Base-by-base conservation (phyloP, 2,888 invertebrate species). In the Thereva nobilitata region DNA sequence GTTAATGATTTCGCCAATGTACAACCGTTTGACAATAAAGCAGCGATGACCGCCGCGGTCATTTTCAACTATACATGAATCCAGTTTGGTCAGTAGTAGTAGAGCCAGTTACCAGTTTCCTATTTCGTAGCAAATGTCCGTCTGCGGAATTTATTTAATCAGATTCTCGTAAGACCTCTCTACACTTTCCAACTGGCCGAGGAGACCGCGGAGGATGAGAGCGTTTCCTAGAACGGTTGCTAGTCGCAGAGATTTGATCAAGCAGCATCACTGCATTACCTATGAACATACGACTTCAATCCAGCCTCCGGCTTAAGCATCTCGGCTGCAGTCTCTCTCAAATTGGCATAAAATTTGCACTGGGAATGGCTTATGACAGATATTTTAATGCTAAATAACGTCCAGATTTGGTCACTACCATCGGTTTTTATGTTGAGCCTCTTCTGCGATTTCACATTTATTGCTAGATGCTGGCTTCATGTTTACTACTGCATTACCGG, bases 51-150 rank as follows among this genome's bases (percentile, higher is more conserved):
- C 23, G n/a, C 41, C 50, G 50, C 61, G 50, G 23, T 23, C 23
- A 61, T 61, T 61, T 61, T 61, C 50, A 61, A 61, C 50, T 61
- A 61, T 50, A 23, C 23, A 61, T 61, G 61, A 49, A 61, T 50
- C 34, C 45, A 7, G 44, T 37, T 23, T 23, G 34, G 12, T 34
- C 41, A 50, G 50, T 8, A 9, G 50, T 8, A 9, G 4, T 12
- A 23, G n/a, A n/a, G 50, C 35, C 44, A 64, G 64, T 45, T 35
- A 37, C 64, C 35, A 50, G 64, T 64, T 64, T 64, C 64, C 64
- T 64, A 64, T 64, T 64, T 64, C 35, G 64, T 44, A 53, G 35
- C 44, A 40, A 42, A 44, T 54, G 64, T 54, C 64, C 54, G 53
- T 64, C 53, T 64, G 42, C 12, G 64, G 54, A 64, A 64, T 53